A percentile compares a stretch with the other conserved stretches of the same genome.
These are phyloP conservation scores for Oscheius sp. DNA, from an alignment of 2,888 invertebrate genomes.

Conservation along the genomic window DNA sequence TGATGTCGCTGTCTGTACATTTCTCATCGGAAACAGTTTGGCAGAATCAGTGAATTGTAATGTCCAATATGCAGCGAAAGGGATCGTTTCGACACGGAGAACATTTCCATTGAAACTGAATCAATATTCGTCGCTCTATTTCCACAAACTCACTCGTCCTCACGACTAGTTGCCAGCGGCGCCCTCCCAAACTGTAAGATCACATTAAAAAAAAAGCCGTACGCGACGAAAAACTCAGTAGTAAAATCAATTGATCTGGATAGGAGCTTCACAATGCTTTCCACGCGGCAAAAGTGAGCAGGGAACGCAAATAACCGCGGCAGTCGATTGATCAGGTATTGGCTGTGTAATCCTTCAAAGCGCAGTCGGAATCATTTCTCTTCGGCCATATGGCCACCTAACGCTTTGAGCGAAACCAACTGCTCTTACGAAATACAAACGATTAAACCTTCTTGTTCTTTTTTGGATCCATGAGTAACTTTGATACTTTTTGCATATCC, in stretches of 20 bases:
- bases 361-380: slow-evolving; percentile 34
- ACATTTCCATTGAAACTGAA: slow-evolving; percentile 21
- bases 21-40: too few relatives aligned
- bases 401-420: background rate
- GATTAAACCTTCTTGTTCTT: too few relatives aligned
- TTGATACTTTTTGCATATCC: too few relatives aligned
- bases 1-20: too few relatives aligned
- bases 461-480: too few relatives aligned
- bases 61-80: slow-evolving; percentile 6
- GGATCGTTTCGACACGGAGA: slow-evolving; percentile 29
- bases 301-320: slow-evolving; percentile 16
- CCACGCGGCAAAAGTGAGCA: slow-evolving; percentile 23
- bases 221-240: background rate
- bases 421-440: too few relatives aligned
- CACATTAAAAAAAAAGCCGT: slow-evolving; percentile 1
- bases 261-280: slow-evolving; percentile 26
- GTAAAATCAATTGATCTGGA: slow-evolving; percentile 14
- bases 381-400: slow-evolving; percentile 31
- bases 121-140: slow-evolving; percentile 16
- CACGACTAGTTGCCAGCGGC: background rate
- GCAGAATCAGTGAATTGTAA: too few relatives aligned
- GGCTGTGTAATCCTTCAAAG: slow-evolving; percentile 34
- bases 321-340: slow-evolving; percentile 36
- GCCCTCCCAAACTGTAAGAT: background rate
- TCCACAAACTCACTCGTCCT: background rate